phyloP scores from a whole-genome alignment of 2,797 vertebrate species.

The Odontamblyopus rebecca region DNA sequence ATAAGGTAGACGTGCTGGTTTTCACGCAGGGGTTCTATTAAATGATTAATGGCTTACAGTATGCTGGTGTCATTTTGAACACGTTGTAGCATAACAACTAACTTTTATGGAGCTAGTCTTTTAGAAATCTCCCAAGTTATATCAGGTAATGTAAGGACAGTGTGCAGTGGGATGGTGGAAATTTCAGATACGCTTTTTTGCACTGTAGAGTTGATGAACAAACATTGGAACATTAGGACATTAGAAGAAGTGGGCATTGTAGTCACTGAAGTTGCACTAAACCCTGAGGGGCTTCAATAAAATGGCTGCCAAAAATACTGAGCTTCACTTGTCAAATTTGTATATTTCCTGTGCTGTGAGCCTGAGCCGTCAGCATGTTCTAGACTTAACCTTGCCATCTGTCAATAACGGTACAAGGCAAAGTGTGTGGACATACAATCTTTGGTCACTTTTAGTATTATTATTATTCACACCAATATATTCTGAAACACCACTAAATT shows the following conservation, averaged over 20 bases:
- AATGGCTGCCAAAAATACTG: conserved; percentile 62
- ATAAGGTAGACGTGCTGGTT: conserved; percentile 4
- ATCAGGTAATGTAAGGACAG: neutral
- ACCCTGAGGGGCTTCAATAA: conserved; percentile 54
- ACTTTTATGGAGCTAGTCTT: neutral
- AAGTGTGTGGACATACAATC: conserved; percentile 44
- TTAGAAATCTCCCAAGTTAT: neutral
- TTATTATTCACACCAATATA: conserved; percentile 15
- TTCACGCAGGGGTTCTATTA: conserved; percentile 2
- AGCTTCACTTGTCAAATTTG: conserved; percentile 70
- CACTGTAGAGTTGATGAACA: neutral
- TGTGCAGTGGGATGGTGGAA: too few relatives aligned
- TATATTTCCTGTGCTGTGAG: conserved; percentile 43
- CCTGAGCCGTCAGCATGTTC: conserved; percentile 58
- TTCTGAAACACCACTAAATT: conserved; percentile 17
- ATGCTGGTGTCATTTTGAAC: neutral
- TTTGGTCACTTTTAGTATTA: conserved; percentile 38
- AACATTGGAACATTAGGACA: neutral
- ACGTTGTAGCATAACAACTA: neutral
- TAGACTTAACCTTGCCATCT: conserved; percentile 73
- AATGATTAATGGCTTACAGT: conserved; percentile 31
- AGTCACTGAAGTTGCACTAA: conserved; percentile 30
- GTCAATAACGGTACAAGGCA: conserved; percentile 61
- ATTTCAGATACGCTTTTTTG: neutral
- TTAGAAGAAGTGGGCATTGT: conserved; percentile 11